Evolutionary conservation across 2,888 invertebrate species (phyloP).

Genomic region (Graphium colonna): DNA sequence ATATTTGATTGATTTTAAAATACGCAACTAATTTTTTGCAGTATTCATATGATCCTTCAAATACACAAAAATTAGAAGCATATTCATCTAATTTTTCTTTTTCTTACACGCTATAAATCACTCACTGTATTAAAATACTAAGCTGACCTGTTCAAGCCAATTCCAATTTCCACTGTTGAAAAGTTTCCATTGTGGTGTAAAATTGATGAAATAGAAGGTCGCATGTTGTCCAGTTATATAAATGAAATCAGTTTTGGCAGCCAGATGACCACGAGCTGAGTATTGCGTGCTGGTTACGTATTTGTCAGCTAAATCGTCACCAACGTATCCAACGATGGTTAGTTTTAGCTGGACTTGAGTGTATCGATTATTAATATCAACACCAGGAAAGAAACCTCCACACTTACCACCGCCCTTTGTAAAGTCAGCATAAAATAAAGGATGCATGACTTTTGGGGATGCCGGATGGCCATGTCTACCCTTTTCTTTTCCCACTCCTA

Average conservation of each 20-base stretch:
- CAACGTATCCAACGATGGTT: slow-evolving; percentile 48
- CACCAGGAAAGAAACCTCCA: slow-evolving; percentile 70
- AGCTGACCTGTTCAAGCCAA: slow-evolving; percentile 71
- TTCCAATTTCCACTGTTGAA: slow-evolving; percentile 82
- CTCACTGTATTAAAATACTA: no score
- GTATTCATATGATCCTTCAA: no score
- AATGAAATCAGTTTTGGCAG: slow-evolving; percentile 82
- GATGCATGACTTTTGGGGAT: no score
- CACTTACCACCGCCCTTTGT: no score
- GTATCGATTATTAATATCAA: slow-evolving; percentile 56
- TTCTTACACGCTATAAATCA: no score
- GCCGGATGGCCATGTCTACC: no score
- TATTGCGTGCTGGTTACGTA: slow-evolving; percentile 68
- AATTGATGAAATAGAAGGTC: slow-evolving; percentile 83
- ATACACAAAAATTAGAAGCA: no score
- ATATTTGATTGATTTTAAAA: no score
- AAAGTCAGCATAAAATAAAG: no score
- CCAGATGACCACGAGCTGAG: slow-evolving; percentile 81
- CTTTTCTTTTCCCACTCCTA: no score
- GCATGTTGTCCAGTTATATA: slow-evolving; percentile 79
- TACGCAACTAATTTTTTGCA: no score
- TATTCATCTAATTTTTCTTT: no score
- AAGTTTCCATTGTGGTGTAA: slow-evolving; percentile 84
- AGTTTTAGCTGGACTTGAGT: slow-evolving; percentile 58
- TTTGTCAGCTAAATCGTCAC: slow-evolving; percentile 52